These are phyloP conservation scores for Uloborus diversus DNA, from an alignment of 1,140 invertebrate species.

Conservation along the genomic window DNA sequence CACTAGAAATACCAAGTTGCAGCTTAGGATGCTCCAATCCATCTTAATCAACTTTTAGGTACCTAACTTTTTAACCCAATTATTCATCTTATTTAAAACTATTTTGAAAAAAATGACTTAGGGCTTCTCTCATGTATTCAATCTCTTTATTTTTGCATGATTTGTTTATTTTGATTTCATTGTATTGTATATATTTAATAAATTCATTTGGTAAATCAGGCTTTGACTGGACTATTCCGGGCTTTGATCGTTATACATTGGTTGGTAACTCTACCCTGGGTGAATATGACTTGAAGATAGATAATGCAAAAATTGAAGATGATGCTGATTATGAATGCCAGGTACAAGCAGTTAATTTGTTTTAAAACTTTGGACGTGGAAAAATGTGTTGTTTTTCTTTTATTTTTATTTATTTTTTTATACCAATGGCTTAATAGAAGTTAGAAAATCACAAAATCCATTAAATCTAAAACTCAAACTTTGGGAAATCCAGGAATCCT, in stretches of 20 bases:
- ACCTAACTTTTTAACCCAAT: too few relatives aligned
- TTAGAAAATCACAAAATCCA: background rate
- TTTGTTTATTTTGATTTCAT: background rate
- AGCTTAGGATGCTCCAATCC: too few relatives aligned
- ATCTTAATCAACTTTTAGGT: too few relatives aligned
- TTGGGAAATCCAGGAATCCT: background rate
- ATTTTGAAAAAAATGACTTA: too few relatives aligned
- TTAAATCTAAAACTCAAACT: background rate
- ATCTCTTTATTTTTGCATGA: background rate
- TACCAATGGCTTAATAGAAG: background rate
- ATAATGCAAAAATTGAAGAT: constrained; percentile 83
- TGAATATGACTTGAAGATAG: constrained; percentile 85
- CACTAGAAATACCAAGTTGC: too few relatives aligned
- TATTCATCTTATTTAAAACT: too few relatives aligned
- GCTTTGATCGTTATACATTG: constrained; percentile 84
- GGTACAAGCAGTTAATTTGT: constrained; percentile 67
- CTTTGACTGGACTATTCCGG: constrained; percentile 83
- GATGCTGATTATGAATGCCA: constrained; percentile 94
- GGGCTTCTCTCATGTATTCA: background rate
- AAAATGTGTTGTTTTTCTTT: background rate
- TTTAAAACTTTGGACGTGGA: background rate
- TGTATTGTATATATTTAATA: background rate
- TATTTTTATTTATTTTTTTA: background rate
- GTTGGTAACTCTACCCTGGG: constrained; percentile 81
- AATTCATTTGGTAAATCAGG: constrained; percentile 68